Evolutionary conservation across 2,888 invertebrate genomes (phyloP).

Genomic region (Bruchidius siliquastri): DNA sequence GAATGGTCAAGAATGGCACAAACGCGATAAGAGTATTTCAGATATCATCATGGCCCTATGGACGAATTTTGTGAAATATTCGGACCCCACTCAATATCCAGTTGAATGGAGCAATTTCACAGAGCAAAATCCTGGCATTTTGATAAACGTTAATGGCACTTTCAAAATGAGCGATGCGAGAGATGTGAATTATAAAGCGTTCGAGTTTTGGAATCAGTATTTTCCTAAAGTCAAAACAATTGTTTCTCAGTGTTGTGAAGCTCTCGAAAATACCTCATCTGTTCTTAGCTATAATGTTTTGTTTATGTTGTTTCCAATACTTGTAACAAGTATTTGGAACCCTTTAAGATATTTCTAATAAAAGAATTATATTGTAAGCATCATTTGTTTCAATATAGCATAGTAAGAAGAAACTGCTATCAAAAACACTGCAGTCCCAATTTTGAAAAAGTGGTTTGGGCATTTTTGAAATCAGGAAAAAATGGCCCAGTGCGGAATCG

Average conservation of each 20-base stretch:
- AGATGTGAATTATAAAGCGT: slow-evolving; percentile 68
- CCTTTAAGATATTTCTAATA: neutral
- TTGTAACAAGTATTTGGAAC: neutral
- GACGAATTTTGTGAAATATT: slow-evolving; percentile 71
- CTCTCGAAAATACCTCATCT: slow-evolving; percentile 31
- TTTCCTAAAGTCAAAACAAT: slow-evolving; percentile 72
- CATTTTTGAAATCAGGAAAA: too few species aligned
- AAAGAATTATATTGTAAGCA: neutral
- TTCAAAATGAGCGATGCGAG: slow-evolving; percentile 70
- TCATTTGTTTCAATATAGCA: neutral
- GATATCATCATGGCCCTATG: slow-evolving; percentile 78
- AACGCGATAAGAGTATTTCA: slow-evolving; percentile 70
- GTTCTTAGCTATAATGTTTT: slow-evolving; percentile 6
- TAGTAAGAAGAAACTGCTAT: too few species aligned
- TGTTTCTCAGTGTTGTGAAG: slow-evolving; percentile 72
- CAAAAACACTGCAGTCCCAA: too few species aligned
- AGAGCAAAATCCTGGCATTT: slow-evolving; percentile 61
- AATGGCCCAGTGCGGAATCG: too few species aligned
- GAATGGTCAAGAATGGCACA: slow-evolving; percentile 66
- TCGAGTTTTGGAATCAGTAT: slow-evolving; percentile 81
- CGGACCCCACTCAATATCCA: slow-evolving; percentile 64
- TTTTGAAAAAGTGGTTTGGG: too few species aligned
- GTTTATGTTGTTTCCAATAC: neutral
- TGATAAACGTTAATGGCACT: slow-evolving; percentile 66
- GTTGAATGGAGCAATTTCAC: slow-evolving; percentile 73